Base-by-base conservation (phyloP, 2,113 vertebrate species). In the Phycodurus eques region DNA sequence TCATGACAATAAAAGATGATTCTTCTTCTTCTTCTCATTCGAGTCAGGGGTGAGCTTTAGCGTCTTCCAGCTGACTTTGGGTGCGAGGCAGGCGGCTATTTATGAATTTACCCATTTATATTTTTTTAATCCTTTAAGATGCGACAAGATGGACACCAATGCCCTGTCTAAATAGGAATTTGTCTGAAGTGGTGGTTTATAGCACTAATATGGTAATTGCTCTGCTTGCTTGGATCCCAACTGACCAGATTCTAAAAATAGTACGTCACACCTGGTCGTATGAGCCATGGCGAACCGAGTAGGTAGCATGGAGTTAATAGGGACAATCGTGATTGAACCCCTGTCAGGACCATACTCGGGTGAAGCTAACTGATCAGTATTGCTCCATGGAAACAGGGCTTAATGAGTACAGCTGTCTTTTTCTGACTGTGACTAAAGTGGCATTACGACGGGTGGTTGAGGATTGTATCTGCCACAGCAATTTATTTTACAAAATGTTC, bases 401-500 rank as follows among this genome's bases (percentile, higher is more conserved):
- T 44, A 22, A 66, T n/a, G 3, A 20, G 8, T 17, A 1, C 4
- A 43, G 44, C 35, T 66, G 15, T 22, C 39, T 46, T 7, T 66
- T 22, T 35, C 15, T 51, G 27, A 33, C 27, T 51, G 6, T 19
- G 31, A 35, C 31, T 61, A 31, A 47, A 31, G 43, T 64, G 62
- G 11, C 3, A 66, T 27, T 9, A 8, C n/a, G 27, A 66, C 43
- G 39, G 43, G n/a, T n/a, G 6, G 43, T 12, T 47, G 15, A 31
- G 0, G 64, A 44, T 47, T 15, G 22, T n/a, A 11, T 8, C 9
- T 53, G 82, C 79, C 74, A 74, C 73, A 64, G 39, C 75, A 61
- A 66, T 84, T 85, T 46, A 73, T 81, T 65, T 57, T 66, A 79
- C 82, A 68, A 77, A 87, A 77, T 71, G 80, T 77, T 85, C 43